phyloP scores from a whole-genome alignment of 2,113 vertebrate genomes.

The Mirounga angustirostris region DNA sequence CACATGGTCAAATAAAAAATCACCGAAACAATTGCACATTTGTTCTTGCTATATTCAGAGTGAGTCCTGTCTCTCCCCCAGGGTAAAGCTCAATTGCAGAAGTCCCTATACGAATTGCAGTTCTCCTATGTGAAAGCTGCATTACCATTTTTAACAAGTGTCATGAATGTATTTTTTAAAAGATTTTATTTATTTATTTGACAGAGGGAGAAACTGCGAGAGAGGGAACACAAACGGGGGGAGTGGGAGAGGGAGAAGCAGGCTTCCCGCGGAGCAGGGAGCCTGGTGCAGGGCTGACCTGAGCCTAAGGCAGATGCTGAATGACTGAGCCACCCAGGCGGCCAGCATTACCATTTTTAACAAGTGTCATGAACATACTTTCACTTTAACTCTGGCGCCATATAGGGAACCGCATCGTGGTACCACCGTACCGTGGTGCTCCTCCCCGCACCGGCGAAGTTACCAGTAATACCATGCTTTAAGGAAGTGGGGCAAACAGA shows the following conservation, averaged over 20 bases:
- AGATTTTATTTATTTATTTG: no score
- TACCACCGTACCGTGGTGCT: accelerated
- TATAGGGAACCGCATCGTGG: accelerated
- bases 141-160: no score
- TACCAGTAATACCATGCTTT: background rate
- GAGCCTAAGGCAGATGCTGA: no score
- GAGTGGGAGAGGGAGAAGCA: no score
- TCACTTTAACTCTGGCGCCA: background rate
- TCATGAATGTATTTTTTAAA: no score
- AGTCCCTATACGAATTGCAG: background rate
- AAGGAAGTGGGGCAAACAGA: background rate
- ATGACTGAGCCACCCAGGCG: no score
- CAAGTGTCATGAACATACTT: background rate
- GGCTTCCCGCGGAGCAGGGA: no score
- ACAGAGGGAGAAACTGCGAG: no score
- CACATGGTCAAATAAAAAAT: background rate
- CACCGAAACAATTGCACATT: background rate
- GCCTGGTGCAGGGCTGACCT: no score
- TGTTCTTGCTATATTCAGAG: background rate
- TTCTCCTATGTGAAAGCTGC: background rate
- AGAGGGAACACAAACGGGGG: no score
- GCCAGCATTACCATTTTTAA: background rate
- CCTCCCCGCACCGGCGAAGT: accelerated
- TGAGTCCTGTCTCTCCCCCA: background rate
- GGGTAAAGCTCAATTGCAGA: background rate